Conservation (phyloP, 2,797 vertebrate genomes). For the Ctenosaura bakeri region DNA sequence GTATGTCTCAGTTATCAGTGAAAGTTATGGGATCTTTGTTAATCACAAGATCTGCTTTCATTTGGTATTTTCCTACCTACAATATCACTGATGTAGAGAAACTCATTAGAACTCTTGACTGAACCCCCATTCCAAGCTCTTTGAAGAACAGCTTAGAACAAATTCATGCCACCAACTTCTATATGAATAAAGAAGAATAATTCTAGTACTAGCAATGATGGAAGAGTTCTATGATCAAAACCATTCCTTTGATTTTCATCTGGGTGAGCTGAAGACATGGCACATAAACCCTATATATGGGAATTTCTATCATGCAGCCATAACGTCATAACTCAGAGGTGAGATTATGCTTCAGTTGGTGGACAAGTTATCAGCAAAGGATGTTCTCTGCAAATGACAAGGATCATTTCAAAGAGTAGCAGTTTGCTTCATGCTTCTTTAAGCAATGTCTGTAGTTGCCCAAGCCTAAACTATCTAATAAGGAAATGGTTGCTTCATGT, state of each 20-base stretch:
- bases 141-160: slow-evolving; percentile 23
- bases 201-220: not conserved
- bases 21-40: not conserved
- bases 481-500: not conserved
- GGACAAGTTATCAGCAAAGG: not conserved
- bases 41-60: not conserved
- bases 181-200: slow-evolving; percentile 35
- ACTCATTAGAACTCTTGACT: not conserved
- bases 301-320: slow-evolving; percentile 14
- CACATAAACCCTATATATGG: not conserved
- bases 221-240: slow-evolving; percentile 8
- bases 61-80: not conserved
- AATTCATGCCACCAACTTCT: not conserved
- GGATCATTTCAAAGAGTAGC: not conserved
- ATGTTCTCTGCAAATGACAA: not conserved
- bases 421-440: not conserved
- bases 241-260: slow-evolving; percentile 34
- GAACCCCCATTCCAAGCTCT: not conserved
- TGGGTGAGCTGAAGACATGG: slow-evolving; percentile 11
- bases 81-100: not conserved
- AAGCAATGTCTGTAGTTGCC: not conserved
- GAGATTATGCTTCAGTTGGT: not conserved
- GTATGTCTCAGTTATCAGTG: not conserved
- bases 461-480: not conserved
- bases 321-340: slow-evolving; percentile 6